A percentile compares a stretch with the other conserved stretches of the same genome.
Conservation (phyloP, 2,888 invertebrate species). For the Argyresthia goedartella region DNA sequence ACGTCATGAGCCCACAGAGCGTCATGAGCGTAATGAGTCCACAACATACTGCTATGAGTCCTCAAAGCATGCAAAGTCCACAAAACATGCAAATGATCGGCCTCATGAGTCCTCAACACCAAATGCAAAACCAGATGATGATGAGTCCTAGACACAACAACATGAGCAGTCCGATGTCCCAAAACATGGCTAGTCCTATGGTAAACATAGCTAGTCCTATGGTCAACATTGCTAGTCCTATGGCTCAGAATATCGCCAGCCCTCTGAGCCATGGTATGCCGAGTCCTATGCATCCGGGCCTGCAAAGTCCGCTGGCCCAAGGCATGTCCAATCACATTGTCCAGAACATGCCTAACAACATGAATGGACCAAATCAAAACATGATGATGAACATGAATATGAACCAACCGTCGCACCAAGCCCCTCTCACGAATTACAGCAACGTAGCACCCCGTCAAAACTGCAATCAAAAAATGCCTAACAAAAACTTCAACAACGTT, state of each 20-base stretch:
- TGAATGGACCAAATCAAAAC: slow-evolving; percentile 26
- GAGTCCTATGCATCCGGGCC: slow-evolving; percentile 55
- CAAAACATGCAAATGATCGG: too few relatives aligned
- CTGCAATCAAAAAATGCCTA: slow-evolving; percentile 39
- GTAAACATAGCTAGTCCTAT: slow-evolving; percentile 47
- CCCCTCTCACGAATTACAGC: slow-evolving; percentile 29
- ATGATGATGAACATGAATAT: slow-evolving; percentile 33
- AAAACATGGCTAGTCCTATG: slow-evolving; percentile 49
- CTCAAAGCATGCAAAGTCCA: slow-evolving; percentile 56
- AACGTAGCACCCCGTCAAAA: slow-evolving; percentile 31
- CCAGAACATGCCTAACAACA: slow-evolving; percentile 47
- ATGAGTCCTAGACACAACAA: slow-evolving; percentile 58
- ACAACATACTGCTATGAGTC: slow-evolving; percentile 60
- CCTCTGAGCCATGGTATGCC: slow-evolving; percentile 59
- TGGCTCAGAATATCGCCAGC: slow-evolving; percentile 41
- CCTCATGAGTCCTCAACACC: slow-evolving; percentile 42
- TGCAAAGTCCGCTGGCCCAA: slow-evolving; percentile 56
- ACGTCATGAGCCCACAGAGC: slow-evolving; percentile 62
- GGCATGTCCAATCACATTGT: slow-evolving; percentile 54
- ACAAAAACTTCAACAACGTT: slow-evolving; percentile 37
- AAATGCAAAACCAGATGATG: slow-evolving; percentile 57
- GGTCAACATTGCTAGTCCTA: slow-evolving; percentile 44
- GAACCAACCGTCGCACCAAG: slow-evolving; percentile 12
- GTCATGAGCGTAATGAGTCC: slow-evolving; percentile 66
- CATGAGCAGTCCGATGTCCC: slow-evolving; percentile 37